Evolutionary conservation across 1,140 invertebrate species (phyloP).

Genomic region (Metaphire vulgaris): DNA sequence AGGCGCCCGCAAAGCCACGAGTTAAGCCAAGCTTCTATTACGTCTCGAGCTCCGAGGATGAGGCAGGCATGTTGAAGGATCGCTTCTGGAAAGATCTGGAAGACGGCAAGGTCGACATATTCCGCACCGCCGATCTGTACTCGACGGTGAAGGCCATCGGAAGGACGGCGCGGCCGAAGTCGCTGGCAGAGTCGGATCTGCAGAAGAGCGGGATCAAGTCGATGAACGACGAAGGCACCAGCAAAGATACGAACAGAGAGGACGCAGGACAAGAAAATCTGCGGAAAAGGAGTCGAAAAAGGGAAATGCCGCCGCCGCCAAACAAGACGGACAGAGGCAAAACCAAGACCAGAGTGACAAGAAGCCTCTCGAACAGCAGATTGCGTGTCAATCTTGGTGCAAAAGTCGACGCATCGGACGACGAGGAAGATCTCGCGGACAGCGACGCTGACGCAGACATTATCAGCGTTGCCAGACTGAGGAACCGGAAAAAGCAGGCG

Average conservation of each 20-base stretch:
- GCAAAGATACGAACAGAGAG: background rate
- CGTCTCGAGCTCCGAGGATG: conserved; percentile 20
- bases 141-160: background rate
- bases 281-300: background rate
- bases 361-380: too few relatives aligned
- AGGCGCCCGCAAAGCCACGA: conserved; percentile 13
- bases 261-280: background rate
- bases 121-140: background rate
- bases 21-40: conserved; percentile 15
- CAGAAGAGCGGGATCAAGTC: background rate
- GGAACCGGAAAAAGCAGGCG: too few relatives aligned
- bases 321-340: too few relatives aligned
- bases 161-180: background rate
- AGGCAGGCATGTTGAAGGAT: conserved; percentile 19
- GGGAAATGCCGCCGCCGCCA: too few relatives aligned
- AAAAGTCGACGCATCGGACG: too few relatives aligned
- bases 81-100: conserved; percentile 22
- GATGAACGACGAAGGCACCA: background rate
- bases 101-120: conserved; percentile 5
- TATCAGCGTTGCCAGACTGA: too few relatives aligned
- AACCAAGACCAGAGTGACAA: too few relatives aligned
- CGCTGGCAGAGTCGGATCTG: background rate
- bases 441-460: too few relatives aligned
- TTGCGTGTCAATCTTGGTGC: too few relatives aligned
- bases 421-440: too few relatives aligned